These are phyloP conservation scores for Salvelinus fontinalis DNA, from an alignment of 2,113 vertebrate genomes.

Conservation along the genomic window DNA sequence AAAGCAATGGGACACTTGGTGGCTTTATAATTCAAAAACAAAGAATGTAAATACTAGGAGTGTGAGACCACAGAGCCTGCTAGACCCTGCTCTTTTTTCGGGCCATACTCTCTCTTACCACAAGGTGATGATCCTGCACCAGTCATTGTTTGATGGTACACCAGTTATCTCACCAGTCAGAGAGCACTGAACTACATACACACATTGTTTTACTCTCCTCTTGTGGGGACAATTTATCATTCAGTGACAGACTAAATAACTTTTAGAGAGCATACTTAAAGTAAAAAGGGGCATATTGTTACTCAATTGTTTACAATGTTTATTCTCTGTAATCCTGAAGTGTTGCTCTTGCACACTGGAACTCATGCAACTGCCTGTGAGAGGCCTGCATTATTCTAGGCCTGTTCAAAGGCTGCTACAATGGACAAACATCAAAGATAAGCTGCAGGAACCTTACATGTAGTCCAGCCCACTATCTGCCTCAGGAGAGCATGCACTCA, in stretches of 20 bases:
- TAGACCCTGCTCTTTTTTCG: too few species aligned
- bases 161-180: too few species aligned
- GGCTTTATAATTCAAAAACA: not conserved
- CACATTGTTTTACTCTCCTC: too few species aligned
- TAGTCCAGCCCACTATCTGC: constrained; percentile 15
- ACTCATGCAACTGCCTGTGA: not conserved
- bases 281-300: too few species aligned
- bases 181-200: constrained; percentile 1
- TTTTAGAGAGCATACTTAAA: too few species aligned
- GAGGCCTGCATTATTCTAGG: too few species aligned
- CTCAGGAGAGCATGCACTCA: constrained; percentile 2
- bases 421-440: too few species aligned
- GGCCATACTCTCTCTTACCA: constrained; percentile 41
- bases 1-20: not conserved
- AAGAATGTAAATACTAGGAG: not conserved
- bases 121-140: constrained; percentile 47
- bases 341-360: not conserved
- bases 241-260: too few species aligned
- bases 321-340: not conserved
- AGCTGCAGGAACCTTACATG: not conserved
- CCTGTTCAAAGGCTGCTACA: too few species aligned
- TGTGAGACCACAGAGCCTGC: not conserved
- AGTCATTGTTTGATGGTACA: not conserved
- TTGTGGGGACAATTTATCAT: not conserved
- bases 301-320: too few species aligned